Base-by-base conservation (phyloP, 1,140 invertebrate genomes). In the Glomeris maerens region DNA sequence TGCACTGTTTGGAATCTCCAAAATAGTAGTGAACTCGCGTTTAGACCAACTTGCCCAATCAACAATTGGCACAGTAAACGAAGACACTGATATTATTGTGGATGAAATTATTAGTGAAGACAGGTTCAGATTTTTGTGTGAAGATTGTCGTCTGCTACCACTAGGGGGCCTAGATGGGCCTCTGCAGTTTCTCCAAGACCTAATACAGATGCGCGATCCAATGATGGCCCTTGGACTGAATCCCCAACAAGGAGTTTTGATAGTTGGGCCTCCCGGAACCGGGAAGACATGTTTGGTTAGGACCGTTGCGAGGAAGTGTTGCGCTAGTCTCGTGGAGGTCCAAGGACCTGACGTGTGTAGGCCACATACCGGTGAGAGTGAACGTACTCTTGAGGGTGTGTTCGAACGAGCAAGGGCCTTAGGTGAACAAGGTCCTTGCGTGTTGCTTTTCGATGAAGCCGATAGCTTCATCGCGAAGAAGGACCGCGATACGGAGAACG, bases 191-290 rank as follows among this genome's bases (percentile, higher is more conserved):
- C n/a, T n/a, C n/a, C n/a, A n/a, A n/a, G n/a, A n/a, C n/a, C n/a
- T n/a, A n/a, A n/a, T n/a, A n/a, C n/a, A n/a, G n/a, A n/a, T n/a
- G n/a, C n/a, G n/a, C n/a, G n/a, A n/a, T n/a, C n/a, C n/a, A n/a
- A n/a, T n/a, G n/a, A n/a, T n/a, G n/a, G n/a, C n/a, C n/a, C n/a
- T n/a, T n/a, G n/a, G n/a, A n/a, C n/a, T n/a, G n/a, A n/a, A n/a
- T n/a, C n/a, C n/a, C n/a, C n/a, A n/a, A n/a, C n/a, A n/a, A 31
- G 46, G 71, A 45, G 62, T 74, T 20, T 58, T 74, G 13, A 57
- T 74, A 20, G 65, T 59, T 60, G 73, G 73, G 5, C 72, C 72
- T 27, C 65, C 72, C 40, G 73, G 73, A 36, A 73, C 70, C 52
- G 73, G 73, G 3, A 74, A 74, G 59, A 72, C 70, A 3, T 52